phyloP scores from a whole-genome alignment of 2,113 vertebrate species.

The Psittacara wagleri region DNA sequence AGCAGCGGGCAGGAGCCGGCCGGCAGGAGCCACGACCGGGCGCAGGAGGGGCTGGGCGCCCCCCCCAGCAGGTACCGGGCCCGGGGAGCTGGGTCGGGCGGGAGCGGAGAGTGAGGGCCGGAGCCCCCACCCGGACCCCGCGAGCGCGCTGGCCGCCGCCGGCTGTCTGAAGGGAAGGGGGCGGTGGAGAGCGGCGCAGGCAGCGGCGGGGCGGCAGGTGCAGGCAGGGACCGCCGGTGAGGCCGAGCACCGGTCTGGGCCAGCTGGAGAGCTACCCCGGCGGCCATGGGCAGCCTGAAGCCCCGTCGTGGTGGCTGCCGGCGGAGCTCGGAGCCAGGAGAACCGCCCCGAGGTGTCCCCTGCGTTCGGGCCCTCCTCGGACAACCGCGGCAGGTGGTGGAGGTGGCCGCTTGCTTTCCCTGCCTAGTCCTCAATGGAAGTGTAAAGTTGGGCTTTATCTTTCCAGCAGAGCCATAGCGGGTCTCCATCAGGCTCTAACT shows the following conservation, averaged over 20 bases:
- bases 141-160: too few relatives aligned
- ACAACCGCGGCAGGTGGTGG: background rate
- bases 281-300: background rate
- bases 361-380: background rate
- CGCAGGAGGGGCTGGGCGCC: too few relatives aligned
- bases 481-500: background rate
- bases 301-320: background rate
- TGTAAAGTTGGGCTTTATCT: accelerated
- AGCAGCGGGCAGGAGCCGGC: background rate
- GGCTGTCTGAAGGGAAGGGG: background rate
- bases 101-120: background rate
- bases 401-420: background rate
- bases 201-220: background rate
- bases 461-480: background rate
- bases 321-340: background rate
- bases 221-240: background rate
- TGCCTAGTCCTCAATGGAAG: accelerated
- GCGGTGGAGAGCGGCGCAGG: background rate
- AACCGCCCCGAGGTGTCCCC: too few relatives aligned
- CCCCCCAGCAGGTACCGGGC: background rate
- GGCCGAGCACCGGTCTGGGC: too few relatives aligned
- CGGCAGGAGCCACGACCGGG: background rate
- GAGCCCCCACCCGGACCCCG: accelerated
- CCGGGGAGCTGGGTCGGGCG: background rate
- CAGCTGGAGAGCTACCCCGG: background rate